Base-by-base conservation (phyloP, 2,113 vertebrate species). In the Geococcyx californianus region DNA sequence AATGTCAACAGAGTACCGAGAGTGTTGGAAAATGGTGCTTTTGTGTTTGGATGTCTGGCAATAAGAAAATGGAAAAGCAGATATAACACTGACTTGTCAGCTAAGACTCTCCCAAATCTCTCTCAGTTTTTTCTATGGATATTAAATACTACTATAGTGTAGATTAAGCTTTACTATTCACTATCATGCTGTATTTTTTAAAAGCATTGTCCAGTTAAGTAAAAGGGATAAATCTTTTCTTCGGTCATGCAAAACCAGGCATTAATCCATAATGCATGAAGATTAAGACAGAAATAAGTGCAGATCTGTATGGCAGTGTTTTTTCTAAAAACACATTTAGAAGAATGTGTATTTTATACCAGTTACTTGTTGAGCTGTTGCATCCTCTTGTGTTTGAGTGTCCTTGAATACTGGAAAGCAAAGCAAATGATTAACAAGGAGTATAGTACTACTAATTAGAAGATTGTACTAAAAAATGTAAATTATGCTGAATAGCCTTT, bases 131-230 rank as follows among this genome's bases (percentile, higher is more conserved):
- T 93, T 66, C 79, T 77, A 79, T 42, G 33, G 26, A 69, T 80
- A 38, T 83, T 86, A 92, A 83, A 85, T 92, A 83, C 62, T 38
- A 49, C 51, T 74, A 21, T 70, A 69, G 84, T 84, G 58, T 68
- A 91, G 81, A 84, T 95, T 94, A 93, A 94, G 45, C 64, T 94
- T 94, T 94, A 94, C 51, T 93, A 66, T 72, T 77, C 26, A 42
- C 68, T 72, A 84, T 93, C 52, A 69, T 55, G 20, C 11, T 56
- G 26, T 79, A 76, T 93, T 89, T 95, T 94, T 66, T 58, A 69
- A 75, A 88, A 90, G 10, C 26, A 67, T 87, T 91, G 62, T 88
- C 82, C 58, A 58, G 49, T 80, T 93, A 90, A 82, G 73, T 74
- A 94, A 72, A 47, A 55, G 89, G 26, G 68, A 90, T 92, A 90